These are phyloP conservation scores for Spea bombifrons DNA, from an alignment of 2,113 vertebrate genomes.

Conservation along the genomic window DNA sequence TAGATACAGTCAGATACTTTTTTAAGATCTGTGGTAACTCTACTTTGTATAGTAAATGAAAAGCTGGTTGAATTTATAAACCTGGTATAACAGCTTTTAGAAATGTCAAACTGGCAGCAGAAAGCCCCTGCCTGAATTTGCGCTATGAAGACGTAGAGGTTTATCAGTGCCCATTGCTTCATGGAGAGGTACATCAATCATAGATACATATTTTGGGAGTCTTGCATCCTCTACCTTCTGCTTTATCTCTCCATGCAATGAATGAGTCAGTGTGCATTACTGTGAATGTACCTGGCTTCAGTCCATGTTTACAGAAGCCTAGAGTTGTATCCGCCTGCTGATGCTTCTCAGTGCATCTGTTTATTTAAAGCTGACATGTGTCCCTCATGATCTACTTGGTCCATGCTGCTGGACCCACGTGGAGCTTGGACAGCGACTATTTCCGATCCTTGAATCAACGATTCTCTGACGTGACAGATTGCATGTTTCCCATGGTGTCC, in stretches of 20 bases:
- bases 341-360: conserved; percentile 31
- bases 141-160: too few species aligned
- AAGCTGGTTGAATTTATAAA: too few species aligned
- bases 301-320: conserved; percentile 43
- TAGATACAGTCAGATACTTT: too few species aligned
- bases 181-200: neutral
- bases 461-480: conserved; percentile 27
- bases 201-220: neutral
- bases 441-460: conserved; percentile 21
- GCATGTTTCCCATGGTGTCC: conserved; percentile 25
- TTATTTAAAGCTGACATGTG: conserved; percentile 40
- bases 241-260: conserved; percentile 17
- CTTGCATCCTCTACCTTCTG: conserved; percentile 26
- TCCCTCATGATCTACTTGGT: conserved; percentile 22
- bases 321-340: conserved; percentile 28
- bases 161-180: neutral
- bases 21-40: too few species aligned
- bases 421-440: conserved; percentile 18
- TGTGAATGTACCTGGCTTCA: conserved; percentile 39
- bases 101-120: too few species aligned
- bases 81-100: too few species aligned
- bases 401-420: conserved; percentile 16
- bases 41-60: too few species aligned
- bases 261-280: conserved; percentile 37
- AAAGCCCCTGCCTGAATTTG: too few species aligned